Evolutionary conservation across 1,140 invertebrate species (phyloP), one percentile per base, ranked within the genome.

Genomic region (Magallana angulata): DNA sequence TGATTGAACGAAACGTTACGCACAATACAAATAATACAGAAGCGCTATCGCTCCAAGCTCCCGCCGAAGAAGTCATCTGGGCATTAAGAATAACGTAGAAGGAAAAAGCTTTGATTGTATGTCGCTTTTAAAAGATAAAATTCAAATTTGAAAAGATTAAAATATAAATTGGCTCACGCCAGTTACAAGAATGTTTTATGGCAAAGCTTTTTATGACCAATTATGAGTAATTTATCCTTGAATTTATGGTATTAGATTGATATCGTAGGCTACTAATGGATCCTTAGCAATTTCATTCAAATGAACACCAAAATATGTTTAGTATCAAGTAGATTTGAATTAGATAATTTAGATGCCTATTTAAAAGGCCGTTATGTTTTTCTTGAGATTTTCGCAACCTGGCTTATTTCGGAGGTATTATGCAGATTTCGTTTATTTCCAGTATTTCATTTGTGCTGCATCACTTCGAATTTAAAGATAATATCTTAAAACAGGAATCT

Each of bases 191-290:
- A 12, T 30, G 48, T 76, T 76, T 76, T 76, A 76, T 76, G 12
- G 68, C 68, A 76, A 76, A 76, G 36, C 68, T 30, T 76, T 76
- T 76, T 76, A 76, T 76, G 68, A 30, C 24, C 68, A 76, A 76
- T 76, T 76, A 76, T 30, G 24, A 76, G 68, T 30, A 76, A 76
- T 76, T 76, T 76, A 76, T 76, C 68, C 68, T 76, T 76, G 68
- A 76, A 76, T 76, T 76, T 76, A 76, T 8, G 24, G 68, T 30
- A 76, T 76, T 76, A 76, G 68, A 76, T 76, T 76, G 11, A 76
- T 76, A 76, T 76, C 68, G 14, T 30, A 36, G 14, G 18, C 24
- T 76, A 76, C 68, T 76, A 76, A 76, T 76, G 68, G 68, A 76
- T 30, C 18, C 7, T 76, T 76, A 12, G 8, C 68, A 76, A 24